Base-by-base conservation (phyloP, 1,140 invertebrate species). In the Drosophila albomicans region DNA sequence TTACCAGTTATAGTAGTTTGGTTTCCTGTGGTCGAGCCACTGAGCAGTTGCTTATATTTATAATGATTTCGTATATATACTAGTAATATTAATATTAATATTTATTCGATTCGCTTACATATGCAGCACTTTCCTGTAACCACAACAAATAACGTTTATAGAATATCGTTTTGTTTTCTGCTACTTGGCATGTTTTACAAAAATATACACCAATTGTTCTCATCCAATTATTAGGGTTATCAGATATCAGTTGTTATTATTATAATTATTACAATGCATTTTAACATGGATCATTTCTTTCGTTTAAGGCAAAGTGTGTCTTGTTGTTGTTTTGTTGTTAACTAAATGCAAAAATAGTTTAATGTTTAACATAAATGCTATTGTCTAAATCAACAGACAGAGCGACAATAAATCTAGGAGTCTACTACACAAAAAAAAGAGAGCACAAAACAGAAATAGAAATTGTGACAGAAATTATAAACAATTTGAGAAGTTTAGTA, bases 271-370 rank as follows among this genome's bases (percentile, higher is more conserved):
- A 49, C n/a, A 41, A 51, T 35, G 32, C 64, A 56, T 46, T 43
- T 54, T 54, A 41, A 59, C 54, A 72, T 66, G 54, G 54, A 58
- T 58, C 58, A 38, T 51, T 15, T 64, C 35, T 51, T 57, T 75
- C 13, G 25, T 69, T 66, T 75, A 75, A 75, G 72, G 72, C 72
- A 69, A 63, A 63, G 38, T 75, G 72, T 68, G 64, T 65, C 25
- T 25, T 16, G 2, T 59, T 52, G 7, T 58, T 52, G 4, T 38
- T 51, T 52, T 25, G 13, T 64, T 52, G 8, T 35, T 52, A 70
- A 74, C 48, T 56, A 74, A 74, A 69, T 75, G 66, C 49, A 69
- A 69, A 56, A 41, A 16, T 35, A 35, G 45, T 59, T 20, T 16
- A 64, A 28, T 56, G 4, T 43, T 15, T 35, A 38, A 59, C 57